Base-by-base conservation (phyloP, 2,888 invertebrate genomes). In the Tromatobia lineatoria region DNA sequence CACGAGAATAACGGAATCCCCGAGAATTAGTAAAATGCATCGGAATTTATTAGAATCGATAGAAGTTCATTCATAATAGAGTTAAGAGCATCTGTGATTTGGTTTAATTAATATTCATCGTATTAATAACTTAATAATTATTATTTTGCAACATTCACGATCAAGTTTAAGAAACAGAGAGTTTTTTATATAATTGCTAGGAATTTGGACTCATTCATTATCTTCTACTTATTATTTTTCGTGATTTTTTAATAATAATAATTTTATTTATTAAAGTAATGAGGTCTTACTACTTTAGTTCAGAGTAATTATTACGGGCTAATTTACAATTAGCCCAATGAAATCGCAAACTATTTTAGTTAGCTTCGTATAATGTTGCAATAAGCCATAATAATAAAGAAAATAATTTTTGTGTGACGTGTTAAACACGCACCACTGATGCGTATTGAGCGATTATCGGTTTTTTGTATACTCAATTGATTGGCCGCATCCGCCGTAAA, bases 401-500 rank as follows among this genome's bases (percentile, higher is more conserved):
- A 52, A 15, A 34, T 69, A 20, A 34, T 69, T 25, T 45, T 38
- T 64, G 47, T 20, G 18, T 54, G 42, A 38, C 74, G 54, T 64
- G 54, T 57, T 15, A n/a, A 13, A 10, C 64, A 42, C 25, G 57
- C 64, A 15, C 38, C 25, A 42, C 38, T n/a, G 18, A 29, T 42
- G 18, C 25, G 10, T 18, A 42, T 42, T 29, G 57, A 57, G 34
- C 29, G 67, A 69, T 42, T 71, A 70, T 50, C 18, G 29, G 45
- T 45, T 73, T 75, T 42, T 50, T 57, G 11, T 25, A 38, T 34
- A 38, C n/a, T 42, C 73, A 10, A 73, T 69, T 73, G 83, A 83
- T 83, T 80, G 45, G 45, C 73, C 25, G 20, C 45, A 76, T 15
- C n/a, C 64, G 67, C 64, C 73, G 73, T 78, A 79, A 76, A 80